Conservation (phyloP, 2,113 vertebrate species). For the Mastomys coucha region DNA sequence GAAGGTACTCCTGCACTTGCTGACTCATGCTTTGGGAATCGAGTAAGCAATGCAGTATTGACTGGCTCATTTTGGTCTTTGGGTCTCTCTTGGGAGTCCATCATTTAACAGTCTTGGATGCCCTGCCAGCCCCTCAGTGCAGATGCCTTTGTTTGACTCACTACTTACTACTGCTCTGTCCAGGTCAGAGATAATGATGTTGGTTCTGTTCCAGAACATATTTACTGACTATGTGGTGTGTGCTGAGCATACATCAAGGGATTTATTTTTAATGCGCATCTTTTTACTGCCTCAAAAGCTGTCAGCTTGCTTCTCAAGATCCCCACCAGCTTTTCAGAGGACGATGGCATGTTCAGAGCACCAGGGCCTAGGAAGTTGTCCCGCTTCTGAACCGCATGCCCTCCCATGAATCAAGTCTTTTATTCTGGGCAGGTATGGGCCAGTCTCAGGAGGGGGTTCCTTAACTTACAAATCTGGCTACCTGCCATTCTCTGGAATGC, state of each 20-base stretch:
- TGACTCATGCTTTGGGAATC: conserved; percentile 56
- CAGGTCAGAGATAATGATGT: conserved; percentile 28
- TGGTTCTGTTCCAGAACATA: background rate
- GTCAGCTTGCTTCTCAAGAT: background rate
- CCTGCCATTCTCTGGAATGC: background rate
- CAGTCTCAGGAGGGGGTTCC: background rate
- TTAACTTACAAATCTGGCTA: background rate
- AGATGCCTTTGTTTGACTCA: conserved; percentile 11
- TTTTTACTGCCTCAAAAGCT: background rate
- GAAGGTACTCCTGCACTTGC: conserved; percentile 15
- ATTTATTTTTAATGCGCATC: background rate
- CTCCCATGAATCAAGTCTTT: background rate
- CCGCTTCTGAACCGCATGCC: background rate
- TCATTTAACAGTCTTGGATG: conserved; percentile 25
- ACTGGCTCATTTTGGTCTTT: background rate
- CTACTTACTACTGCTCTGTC: background rate
- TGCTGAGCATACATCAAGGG: background rate
- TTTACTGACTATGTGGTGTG: background rate
- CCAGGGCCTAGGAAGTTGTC: background rate
- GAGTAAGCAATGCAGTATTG: background rate
- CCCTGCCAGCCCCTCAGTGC: background rate
- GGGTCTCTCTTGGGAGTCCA: background rate
- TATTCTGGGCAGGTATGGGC: background rate
- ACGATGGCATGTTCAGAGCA: background rate
- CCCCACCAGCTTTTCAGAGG: background rate